Evolutionary conservation across 2,888 invertebrate species (phyloP), one percentile per base, ranked within the genome.

Genomic region (Caenorhabditis doughertyi): DNA sequence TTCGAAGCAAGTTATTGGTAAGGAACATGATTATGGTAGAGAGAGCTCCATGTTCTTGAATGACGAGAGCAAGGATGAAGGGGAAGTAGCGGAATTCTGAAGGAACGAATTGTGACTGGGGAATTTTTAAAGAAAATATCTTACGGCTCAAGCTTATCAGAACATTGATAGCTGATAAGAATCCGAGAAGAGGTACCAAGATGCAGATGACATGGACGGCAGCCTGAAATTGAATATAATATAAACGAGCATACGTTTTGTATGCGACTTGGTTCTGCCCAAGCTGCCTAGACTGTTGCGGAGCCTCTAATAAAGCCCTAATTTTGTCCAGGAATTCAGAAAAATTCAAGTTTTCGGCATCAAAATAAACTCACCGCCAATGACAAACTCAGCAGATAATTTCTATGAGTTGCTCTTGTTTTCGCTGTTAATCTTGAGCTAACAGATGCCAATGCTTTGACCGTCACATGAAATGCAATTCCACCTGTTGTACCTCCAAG

Each of bases 1-100:
- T 51, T 35, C 65, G 47, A 11, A 65, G 9, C 5, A 65, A 25
- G 25, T 65, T 65, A 21, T 65, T 65, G 5, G 65, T 65, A 1
- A 65, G 8, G 25, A 65, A 65, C 65, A 65, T 51, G 51, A 65
- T 65, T 25, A 65, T 35, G 8, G 65, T 65, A 51, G 65, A 65
- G 3, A 35, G 51, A 8, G 51, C 65, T 8, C 65, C 65, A 35
- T 65, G 65, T 25, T 65, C 65, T 25, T 65, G 65, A 7, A 65
- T 65, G 8, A 65, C 32, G 2, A 65, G 49, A 16, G 65, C 35
- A 1, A 65, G 51, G 49, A 65, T 32, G n/a, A 65, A 65, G 13
- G 65, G 65, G 25, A 65, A 65, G n/a, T 35, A 65, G 0, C 65
- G 32, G 51, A 65, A 65, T n/a, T 65, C 65, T 65, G 65, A n/a